Base-by-base conservation (phyloP, 2,113 vertebrate species). In the Chaenogobius annularis region DNA sequence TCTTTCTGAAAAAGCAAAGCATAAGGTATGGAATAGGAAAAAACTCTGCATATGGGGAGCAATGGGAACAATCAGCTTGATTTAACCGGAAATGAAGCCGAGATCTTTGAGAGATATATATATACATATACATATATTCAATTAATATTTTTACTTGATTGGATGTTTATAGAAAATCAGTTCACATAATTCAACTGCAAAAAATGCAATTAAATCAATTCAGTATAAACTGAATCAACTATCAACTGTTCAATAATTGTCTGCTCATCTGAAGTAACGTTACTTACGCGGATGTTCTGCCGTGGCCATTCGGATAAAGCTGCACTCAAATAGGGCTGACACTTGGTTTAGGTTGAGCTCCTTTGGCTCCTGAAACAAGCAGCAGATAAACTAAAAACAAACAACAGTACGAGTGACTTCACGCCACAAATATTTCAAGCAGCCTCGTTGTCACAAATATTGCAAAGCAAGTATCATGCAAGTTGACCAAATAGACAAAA, bases 121-220 rank as follows among this genome's bases (percentile, higher is more conserved):
- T n/a, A n/a, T n/a, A n/a, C n/a, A n/a, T n/a, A n/a, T n/a, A n/a
- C n/a, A n/a, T n/a, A n/a, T n/a, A n/a, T n/a, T n/a, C n/a, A n/a
- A n/a, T n/a, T n/a, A n/a, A n/a, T n/a, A n/a, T n/a, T n/a, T n/a
- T n/a, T n/a, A n/a, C n/a, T n/a, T n/a, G n/a, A n/a, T n/a, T 64
- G 48, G 8, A 40, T n/a, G n/a, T n/a, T n/a, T n/a, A n/a, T n/a
- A n/a, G n/a, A n/a, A n/a, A n/a, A n/a, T n/a, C n/a, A n/a, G n/a
- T 11, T 97, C 97, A 0, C 96, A 98, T 72, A 98, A 99, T 72
- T 99, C 17, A 37, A 56, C 13, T 11, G 20, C 15, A 63, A 8
- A 10, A 40, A 26, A 3, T 8, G 31, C 3, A 63, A n/a, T n/a
- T n/a, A n/a, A n/a, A n/a, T n/a, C n/a, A n/a, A n/a, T n/a, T n/a